Evolutionary conservation across 2,888 invertebrate genomes (phyloP), one percentile per base, ranked within the genome.

Genomic region (Odontocolon sp.): DNA sequence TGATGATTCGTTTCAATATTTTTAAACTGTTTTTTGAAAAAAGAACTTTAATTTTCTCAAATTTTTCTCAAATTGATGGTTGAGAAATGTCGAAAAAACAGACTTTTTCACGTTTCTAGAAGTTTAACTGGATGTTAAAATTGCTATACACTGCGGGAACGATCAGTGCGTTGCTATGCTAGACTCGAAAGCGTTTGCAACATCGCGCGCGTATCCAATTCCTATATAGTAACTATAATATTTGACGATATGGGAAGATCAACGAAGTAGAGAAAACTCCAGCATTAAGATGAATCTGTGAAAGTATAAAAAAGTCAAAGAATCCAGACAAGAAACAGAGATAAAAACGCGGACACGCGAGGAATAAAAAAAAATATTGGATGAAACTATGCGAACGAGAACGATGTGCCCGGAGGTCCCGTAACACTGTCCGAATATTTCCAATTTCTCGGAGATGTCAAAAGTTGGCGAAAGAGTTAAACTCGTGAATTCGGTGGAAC

Each of bases 401-500:
- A 31, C 21, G 28, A 4, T 9, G 14, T 47, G 38, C 11, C n/a
- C 45, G 23, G 61, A 26, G 21, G 11, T 23, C 28, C 21, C 36
- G 59, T 68, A 54, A 63, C 31, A 47, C 57, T 50, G 64, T 64
- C 64, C 38, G 50, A 64, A 57, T 69, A 75, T 75, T 64, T 63
- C 56, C 56, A 57, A 78, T 78, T 74, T 71, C 47, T 57, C 74
- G 36, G 59, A 59, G 42, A 67, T 71, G 70, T 75, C 50, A 63
- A 75, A 75, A 78, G 71, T 70, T 11, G 2, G 33, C 6, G 21
- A 21, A 21, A 45, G 47, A 59, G 69, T 64, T 69, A 57, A 57
- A 59, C 57, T 64, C 33, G 64, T 52, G 68, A 69, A 74, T 63
- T 74, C 40, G 63, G 33, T 45, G 67, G 56, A 67, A 67, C 61